Evolutionary conservation across 2,113 vertebrate species (phyloP).

Genomic region (Columba livia): DNA sequence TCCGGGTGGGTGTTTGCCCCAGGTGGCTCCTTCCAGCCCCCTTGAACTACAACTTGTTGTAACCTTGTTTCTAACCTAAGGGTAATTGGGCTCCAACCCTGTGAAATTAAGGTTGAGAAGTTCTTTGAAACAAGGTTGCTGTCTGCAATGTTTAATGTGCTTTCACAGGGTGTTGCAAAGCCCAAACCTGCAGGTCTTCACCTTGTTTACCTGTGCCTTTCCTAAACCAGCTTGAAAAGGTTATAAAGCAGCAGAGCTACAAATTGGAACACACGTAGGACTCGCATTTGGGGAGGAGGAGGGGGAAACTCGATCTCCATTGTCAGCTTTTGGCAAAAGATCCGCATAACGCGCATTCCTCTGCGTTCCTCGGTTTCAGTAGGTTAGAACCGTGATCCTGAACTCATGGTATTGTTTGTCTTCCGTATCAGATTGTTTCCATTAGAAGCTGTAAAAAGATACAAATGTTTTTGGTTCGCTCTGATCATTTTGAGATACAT

Average conservation of each 20-base stretch:
- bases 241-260: not conserved
- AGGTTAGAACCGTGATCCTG: not conserved
- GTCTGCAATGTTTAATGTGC: fast-evolving
- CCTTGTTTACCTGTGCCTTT: not conserved
- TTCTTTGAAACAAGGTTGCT: not conserved
- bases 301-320: not conserved
- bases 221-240: not conserved
- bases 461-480: not conserved
- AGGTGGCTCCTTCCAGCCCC: not conserved
- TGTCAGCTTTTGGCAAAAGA: not conserved
- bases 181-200: not conserved
- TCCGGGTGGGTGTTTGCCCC: no score
- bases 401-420: not conserved
- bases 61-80: not conserved
- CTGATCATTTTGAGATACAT: not conserved
- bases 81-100: not conserved
- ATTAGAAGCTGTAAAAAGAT: not conserved
- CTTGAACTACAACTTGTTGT: not conserved
- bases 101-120: not conserved
- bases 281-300: not conserved
- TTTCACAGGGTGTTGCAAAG: not conserved
- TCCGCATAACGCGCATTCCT: not conserved
- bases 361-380: not conserved
- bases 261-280: not conserved
- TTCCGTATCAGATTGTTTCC: not conserved